phyloP scores from a whole-genome alignment of 2,113 vertebrate species.

The Pseudorectes ferrugineus region DNA sequence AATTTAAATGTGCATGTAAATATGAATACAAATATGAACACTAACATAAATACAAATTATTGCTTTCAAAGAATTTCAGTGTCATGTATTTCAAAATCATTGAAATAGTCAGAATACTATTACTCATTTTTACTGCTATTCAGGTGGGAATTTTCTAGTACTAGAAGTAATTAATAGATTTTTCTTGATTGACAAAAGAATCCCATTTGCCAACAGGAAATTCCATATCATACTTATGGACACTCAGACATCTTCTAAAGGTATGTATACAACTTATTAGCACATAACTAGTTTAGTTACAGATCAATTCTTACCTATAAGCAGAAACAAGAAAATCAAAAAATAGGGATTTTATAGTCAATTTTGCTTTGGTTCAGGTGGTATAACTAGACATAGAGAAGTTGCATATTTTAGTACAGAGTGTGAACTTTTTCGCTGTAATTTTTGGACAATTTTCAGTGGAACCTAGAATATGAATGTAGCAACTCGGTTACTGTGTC shows the following conservation, averaged over 20 bases:
- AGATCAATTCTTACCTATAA: neutral
- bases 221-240: neutral
- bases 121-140: neutral
- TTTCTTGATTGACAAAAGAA: neutral
- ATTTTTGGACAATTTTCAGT: neutral
- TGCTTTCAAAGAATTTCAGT: neutral
- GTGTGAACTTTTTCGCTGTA: neutral
- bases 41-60: neutral
- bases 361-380: neutral
- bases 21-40: neutral
- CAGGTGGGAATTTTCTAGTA: neutral
- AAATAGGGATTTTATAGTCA: neutral
- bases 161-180: neutral
- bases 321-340: neutral
- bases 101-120: neutral
- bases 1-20: neutral
- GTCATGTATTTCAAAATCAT: neutral
- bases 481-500: neutral
- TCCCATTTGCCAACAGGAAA: neutral
- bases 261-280: neutral
- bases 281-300: neutral
- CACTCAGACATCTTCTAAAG: neutral
- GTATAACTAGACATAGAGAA: neutral
- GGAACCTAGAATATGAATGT: neutral
- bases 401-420: neutral